phyloP scores from a whole-genome alignment of 2,888 invertebrate genomes.

The Onchidella celtica region DNA sequence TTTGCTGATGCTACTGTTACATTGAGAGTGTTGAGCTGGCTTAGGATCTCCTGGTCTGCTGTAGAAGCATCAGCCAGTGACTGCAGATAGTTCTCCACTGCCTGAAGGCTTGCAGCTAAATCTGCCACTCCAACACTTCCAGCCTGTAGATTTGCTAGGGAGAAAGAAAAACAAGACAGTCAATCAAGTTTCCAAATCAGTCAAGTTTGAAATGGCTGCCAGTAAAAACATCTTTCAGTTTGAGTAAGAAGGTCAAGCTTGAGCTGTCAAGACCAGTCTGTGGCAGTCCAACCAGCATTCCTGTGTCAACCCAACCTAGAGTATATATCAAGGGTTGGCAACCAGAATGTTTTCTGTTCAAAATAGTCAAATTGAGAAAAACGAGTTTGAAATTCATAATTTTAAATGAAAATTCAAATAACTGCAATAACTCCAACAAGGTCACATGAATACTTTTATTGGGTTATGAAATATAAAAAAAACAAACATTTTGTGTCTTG shows the following conservation, averaged over 20 bases:
- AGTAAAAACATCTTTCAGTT: background rate
- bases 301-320: too few relatives aligned
- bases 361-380: too few relatives aligned
- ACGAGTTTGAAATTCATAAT: too few relatives aligned
- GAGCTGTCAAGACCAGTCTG: background rate
- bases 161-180: background rate
- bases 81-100: constrained; percentile 10
- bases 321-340: too few relatives aligned
- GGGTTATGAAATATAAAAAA: too few relatives aligned
- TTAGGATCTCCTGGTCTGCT: constrained; percentile 9
- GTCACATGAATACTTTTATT: too few relatives aligned
- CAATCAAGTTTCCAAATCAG: background rate
- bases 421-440: too few relatives aligned
- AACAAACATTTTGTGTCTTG: too few relatives aligned
- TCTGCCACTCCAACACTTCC: background rate
- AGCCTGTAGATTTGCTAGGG: constrained; percentile 9
- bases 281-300: too few relatives aligned
- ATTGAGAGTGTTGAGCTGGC: constrained; percentile 18
- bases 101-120: constrained; percentile 1
- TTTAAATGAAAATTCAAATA: too few relatives aligned
- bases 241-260: background rate
- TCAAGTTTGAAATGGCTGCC: background rate
- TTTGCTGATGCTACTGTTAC: background rate
- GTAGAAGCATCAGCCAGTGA: constrained; percentile 23
- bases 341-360: too few relatives aligned